phyloP scores from a whole-genome alignment of 2,888 invertebrate genomes.

The Drosophila meridionalis region DNA sequence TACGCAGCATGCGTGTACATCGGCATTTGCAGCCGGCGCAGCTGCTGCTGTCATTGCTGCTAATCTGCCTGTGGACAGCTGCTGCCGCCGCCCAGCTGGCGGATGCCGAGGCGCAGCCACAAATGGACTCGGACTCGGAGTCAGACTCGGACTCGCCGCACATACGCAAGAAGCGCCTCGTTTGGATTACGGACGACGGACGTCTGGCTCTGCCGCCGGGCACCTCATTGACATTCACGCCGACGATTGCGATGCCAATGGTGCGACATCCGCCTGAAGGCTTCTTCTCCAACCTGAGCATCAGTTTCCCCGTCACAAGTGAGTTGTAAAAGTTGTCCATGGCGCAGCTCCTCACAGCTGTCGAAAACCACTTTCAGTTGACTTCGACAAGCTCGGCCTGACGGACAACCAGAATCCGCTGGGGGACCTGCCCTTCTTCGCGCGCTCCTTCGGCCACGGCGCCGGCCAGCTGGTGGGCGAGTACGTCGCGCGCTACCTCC shows the following conservation, averaged over 20 bases:
- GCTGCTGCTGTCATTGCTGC: conserved; percentile 31
- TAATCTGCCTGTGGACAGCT: conserved; percentile 41
- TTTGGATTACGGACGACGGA: conserved; percentile 95
- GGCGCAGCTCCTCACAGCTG: not conserved
- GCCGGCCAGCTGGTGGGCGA: conserved; percentile 89
- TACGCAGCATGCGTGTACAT: conserved; percentile 45
- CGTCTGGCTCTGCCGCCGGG: conserved; percentile 93
- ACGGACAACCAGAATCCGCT: conserved; percentile 96
- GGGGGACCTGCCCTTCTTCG: conserved; percentile 91
- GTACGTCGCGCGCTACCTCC: conserved; percentile 90
- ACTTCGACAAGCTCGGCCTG: conserved; percentile 93
- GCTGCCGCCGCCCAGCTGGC: conserved; percentile 49
- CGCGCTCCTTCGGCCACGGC: conserved; percentile 90
- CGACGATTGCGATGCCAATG: conserved; percentile 92
- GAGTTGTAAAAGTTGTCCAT: conserved; percentile 84
- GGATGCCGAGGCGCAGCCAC: conserved; percentile 54
- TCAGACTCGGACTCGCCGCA: conserved; percentile 85
- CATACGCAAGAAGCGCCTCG: conserved; percentile 92
- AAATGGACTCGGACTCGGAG: conserved; percentile 29
- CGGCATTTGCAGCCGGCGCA: conserved; percentile 19
- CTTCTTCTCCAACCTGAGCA: conserved; percentile 92
- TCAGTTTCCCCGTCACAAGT: conserved; percentile 94
- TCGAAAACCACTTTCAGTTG: conserved; percentile 86
- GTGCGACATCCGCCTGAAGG: conserved; percentile 94
- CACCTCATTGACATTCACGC: conserved; percentile 91